phyloP scores from a whole-genome alignment of 2,113 vertebrate genomes.

The Arizona elegans region DNA sequence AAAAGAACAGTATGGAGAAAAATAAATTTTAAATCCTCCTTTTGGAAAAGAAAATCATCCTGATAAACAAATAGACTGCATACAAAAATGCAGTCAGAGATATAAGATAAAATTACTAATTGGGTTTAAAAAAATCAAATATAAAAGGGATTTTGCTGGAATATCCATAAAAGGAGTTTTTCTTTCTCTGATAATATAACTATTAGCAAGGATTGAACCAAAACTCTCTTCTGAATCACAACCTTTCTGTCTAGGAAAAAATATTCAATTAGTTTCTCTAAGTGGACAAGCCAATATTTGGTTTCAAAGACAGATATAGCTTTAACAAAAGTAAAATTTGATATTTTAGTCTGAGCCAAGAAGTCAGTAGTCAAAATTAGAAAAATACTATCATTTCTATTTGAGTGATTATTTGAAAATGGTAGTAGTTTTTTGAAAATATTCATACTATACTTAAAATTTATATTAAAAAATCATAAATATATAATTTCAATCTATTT shows the following conservation, averaged over 20 bases:
- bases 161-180: neutral
- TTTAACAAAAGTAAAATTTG: neutral
- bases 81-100: neutral
- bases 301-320: neutral
- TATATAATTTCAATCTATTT: neutral
- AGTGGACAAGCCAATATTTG: neutral
- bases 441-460: neutral
- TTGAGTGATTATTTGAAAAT: neutral
- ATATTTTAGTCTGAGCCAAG: neutral
- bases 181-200: neutral
- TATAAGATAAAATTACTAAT: neutral
- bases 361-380: neutral
- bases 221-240: neutral
- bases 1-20: too few relatives aligned
- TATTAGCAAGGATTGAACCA: neutral
- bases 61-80: neutral
- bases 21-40: neutral
- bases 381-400: neutral
- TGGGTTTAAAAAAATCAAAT: neutral
- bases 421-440: neutral
- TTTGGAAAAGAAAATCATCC: neutral
- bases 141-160: neutral
- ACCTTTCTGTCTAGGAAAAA: neutral
- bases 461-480: neutral
- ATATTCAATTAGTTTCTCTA: neutral